Percentiles rank a stretch among this genome's conserved stretches.
These are phyloP conservation scores for Conistra vaccinii DNA, from an alignment of 2,888 invertebrate species.

Conservation along the genomic window DNA sequence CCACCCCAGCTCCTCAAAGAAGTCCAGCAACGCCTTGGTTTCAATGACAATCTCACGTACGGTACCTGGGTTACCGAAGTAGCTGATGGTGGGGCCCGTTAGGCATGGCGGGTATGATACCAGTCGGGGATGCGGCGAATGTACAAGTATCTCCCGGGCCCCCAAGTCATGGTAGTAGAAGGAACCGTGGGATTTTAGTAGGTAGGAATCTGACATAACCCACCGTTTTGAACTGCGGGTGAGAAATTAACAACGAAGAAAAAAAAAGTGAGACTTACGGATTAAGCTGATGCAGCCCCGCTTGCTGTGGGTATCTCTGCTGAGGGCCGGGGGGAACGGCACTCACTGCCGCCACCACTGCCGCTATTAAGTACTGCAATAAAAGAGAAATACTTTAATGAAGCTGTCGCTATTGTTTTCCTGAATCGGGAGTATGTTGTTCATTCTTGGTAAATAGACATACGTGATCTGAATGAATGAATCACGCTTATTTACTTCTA, in stretches of 20 bases:
- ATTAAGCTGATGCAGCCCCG: conserved; percentile 75
- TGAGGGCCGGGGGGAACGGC: conserved; percentile 77
- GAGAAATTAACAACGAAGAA: background rate
- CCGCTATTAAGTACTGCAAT: conserved; percentile 75
- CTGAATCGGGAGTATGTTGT: background rate
- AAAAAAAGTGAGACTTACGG: conserved; percentile 72
- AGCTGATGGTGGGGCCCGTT: background rate
- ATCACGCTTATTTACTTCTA: background rate
- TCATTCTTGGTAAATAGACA: background rate
- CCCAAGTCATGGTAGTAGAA: background rate
- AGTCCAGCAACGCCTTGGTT: too few species aligned
- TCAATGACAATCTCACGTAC: too few species aligned
- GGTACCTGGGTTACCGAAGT: too few species aligned
- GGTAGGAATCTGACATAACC: background rate
- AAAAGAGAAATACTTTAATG: background rate
- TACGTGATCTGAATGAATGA: background rate
- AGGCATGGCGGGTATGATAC: background rate
- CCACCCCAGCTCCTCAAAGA: too few species aligned
- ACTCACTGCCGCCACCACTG: conserved; percentile 69
- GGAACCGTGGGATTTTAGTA: background rate
- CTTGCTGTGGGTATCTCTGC: conserved; percentile 74
- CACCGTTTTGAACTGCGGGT: background rate
- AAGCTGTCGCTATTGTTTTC: background rate
- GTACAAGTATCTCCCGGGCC: too few species aligned
- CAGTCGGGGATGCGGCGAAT: too few species aligned